Conservation (phyloP, 1,140 invertebrate species). For the Chelonus insularis region DNA sequence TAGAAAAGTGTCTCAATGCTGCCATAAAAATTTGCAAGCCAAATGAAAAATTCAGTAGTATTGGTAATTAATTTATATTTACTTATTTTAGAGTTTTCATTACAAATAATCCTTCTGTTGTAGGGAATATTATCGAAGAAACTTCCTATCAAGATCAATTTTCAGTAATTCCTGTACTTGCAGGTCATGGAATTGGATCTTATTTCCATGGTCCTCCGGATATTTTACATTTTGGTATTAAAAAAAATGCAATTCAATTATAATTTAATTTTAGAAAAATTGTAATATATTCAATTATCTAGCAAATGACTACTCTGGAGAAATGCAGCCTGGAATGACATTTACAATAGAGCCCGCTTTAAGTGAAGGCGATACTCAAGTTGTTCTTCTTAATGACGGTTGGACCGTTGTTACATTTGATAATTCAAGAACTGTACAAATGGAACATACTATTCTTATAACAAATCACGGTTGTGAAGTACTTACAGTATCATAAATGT, state of each 20-base stretch:
- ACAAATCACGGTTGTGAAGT: constrained; percentile 74
- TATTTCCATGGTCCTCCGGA: constrained; percentile 93
- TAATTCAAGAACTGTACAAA: constrained; percentile 80
- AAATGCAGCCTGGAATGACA: constrained; percentile 86
- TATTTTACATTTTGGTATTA: constrained; percentile 75
- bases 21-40: constrained; percentile 81
- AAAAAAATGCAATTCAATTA: constrained; percentile 12
- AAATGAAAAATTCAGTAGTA: constrained; percentile 70
- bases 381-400: constrained; percentile 77
- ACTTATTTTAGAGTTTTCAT: too few species aligned
- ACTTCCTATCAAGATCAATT: constrained; percentile 68
- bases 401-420: constrained; percentile 87
- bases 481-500: constrained; percentile 60
- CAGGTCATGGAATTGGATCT: constrained; percentile 90
- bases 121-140: constrained; percentile 65
- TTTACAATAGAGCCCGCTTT: constrained; percentile 95
- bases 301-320: constrained; percentile 73
- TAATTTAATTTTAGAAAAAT: constrained; percentile 16
- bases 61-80: too few species aligned
- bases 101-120: constrained; percentile 13
- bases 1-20: constrained; percentile 72
- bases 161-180: constrained; percentile 76
- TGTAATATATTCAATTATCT: constrained; percentile 40
- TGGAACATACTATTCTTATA: constrained; percentile 89
- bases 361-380: constrained; percentile 69